A percentile compares a stretch with the other conserved stretches of the same genome.
Conservation (phyloP, 2,797 vertebrate species). For the Microcaecilia unicolor region DNA sequence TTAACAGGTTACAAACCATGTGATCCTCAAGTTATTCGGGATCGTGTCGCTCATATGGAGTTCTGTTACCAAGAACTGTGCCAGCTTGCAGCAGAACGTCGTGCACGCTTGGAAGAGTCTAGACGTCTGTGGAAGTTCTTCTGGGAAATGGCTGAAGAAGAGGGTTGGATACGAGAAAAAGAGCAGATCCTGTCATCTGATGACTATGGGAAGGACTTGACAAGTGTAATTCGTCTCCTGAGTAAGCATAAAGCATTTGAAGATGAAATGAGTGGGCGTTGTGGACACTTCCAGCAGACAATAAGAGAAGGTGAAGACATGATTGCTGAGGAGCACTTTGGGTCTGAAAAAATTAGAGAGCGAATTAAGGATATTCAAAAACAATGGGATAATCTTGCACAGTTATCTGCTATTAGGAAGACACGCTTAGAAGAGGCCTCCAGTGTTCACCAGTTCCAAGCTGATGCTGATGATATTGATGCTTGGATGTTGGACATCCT, state of each 20-base stretch:
- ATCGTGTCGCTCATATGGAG: constrained; percentile 90
- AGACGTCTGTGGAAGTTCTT: constrained; percentile 97
- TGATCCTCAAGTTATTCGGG: constrained; percentile 90
- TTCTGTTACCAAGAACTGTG: constrained; percentile 94
- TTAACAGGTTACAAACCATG: constrained; percentile 93
- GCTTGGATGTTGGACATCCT: constrained; percentile 94
- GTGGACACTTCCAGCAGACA: constrained; percentile 81
- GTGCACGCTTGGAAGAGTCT: constrained; percentile 85
- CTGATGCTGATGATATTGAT: constrained; percentile 86
- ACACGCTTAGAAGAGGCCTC: constrained; percentile 80
- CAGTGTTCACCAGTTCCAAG: constrained; percentile 92
- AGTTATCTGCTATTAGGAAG: constrained; percentile 82
- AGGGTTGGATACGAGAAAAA: constrained; percentile 95
- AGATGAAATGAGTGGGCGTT: constrained; percentile 89
- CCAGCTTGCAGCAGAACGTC: constrained; percentile 82
- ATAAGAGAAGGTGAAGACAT: constrained; percentile 86
- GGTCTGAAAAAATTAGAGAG: constrained; percentile 85
- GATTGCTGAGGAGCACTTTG: constrained; percentile 84
- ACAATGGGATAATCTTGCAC: constrained; percentile 87
- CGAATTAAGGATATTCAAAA: constrained; percentile 78
- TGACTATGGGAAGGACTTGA: constrained; percentile 89
- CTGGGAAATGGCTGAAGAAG: constrained; percentile 98
- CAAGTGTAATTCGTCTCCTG: constrained; percentile 79
- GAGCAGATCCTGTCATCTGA: constrained; percentile 93
- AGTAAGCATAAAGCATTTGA: constrained; percentile 93